A percentile compares a stretch with the other conserved stretches of the same genome.
Evolutionary conservation across 2,888 invertebrate genomes (phyloP).

Genomic region (Mythimna pallens): DNA sequence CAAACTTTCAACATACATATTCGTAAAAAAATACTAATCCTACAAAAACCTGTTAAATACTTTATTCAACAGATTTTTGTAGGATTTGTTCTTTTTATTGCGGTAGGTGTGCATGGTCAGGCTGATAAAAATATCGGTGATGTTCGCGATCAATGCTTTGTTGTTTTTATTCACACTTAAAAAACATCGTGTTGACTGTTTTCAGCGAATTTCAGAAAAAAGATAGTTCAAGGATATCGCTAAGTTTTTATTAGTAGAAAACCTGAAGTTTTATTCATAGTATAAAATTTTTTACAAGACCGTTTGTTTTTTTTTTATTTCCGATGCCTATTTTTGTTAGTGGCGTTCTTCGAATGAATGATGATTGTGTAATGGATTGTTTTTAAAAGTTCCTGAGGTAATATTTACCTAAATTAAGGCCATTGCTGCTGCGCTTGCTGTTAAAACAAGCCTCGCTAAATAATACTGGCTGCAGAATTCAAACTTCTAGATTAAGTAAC

Average conservation of each 20-base stretch:
- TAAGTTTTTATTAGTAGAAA: not conserved
- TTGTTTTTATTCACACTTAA: not conserved
- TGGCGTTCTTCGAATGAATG: not conserved
- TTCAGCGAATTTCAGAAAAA: not conserved
- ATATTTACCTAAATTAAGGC: too few relatives aligned
- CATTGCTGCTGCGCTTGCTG: too few relatives aligned
- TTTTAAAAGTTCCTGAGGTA: too few relatives aligned
- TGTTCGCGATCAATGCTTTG: not conserved
- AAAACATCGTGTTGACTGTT: not conserved
- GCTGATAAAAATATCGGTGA: not conserved
- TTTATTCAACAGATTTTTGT: too few relatives aligned
- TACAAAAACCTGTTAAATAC: not conserved
- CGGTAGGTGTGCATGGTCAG: not conserved
- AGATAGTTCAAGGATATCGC: not conserved
- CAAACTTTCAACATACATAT: too few relatives aligned
- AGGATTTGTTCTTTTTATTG: too few relatives aligned
- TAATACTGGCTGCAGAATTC: too few relatives aligned
- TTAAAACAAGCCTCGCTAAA: too few relatives aligned
- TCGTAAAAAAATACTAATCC: too few relatives aligned
- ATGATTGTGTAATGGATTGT: not conserved
- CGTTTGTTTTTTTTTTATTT: not conserved
- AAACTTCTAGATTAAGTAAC: too few relatives aligned
- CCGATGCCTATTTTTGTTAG: not conserved
- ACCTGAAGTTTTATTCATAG: not conserved
- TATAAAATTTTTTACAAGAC: not conserved